phyloP scores from a whole-genome alignment of 1,140 invertebrate species.

The Proctacanthus coquilletti region DNA sequence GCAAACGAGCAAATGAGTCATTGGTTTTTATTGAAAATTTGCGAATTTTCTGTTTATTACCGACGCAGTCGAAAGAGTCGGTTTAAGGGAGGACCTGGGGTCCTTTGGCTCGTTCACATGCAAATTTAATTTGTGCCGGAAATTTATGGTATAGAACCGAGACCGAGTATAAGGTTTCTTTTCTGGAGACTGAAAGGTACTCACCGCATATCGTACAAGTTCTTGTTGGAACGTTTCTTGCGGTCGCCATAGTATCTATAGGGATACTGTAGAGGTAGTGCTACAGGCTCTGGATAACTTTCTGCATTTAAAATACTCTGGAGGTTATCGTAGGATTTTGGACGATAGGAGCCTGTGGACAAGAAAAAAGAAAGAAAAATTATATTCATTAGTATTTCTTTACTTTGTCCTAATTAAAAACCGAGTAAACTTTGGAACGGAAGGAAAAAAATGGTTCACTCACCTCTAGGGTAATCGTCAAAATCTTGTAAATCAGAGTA shows the following conservation, averaged over 20 bases:
- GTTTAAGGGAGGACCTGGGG: too few species aligned
- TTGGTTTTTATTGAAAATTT: too few species aligned
- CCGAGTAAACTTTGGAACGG: slow-evolving; percentile 10
- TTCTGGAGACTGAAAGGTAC: too few species aligned
- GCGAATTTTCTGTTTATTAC: too few species aligned
- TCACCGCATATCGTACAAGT: slow-evolving; percentile 26
- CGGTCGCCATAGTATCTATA: slow-evolving; percentile 25
- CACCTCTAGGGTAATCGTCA: slow-evolving; percentile 19
- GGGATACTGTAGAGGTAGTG: slow-evolving; percentile 20
- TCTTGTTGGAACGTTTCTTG: slow-evolving; percentile 23
- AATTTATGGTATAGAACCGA: too few species aligned
- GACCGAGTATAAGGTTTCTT: too few species aligned
- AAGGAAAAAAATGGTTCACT: slow-evolving; percentile 7
- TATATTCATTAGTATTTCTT: neutral
- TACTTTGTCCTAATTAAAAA: neutral
- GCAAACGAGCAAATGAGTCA: too few species aligned
- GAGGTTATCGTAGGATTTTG: slow-evolving; percentile 24
- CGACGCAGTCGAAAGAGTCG: too few species aligned
- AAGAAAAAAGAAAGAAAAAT: neutral
- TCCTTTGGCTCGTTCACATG: too few species aligned
- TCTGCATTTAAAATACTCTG: slow-evolving; percentile 25
- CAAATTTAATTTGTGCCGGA: too few species aligned
- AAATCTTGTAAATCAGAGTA: slow-evolving; percentile 19
- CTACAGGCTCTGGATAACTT: slow-evolving; percentile 21
- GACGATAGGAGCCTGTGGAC: slow-evolving; percentile 3